Percentiles rank a stretch among this genome's conserved stretches.
Conservation (phyloP, 2,113 vertebrate genomes). For the Gasterosteus nipponicus region DNA sequence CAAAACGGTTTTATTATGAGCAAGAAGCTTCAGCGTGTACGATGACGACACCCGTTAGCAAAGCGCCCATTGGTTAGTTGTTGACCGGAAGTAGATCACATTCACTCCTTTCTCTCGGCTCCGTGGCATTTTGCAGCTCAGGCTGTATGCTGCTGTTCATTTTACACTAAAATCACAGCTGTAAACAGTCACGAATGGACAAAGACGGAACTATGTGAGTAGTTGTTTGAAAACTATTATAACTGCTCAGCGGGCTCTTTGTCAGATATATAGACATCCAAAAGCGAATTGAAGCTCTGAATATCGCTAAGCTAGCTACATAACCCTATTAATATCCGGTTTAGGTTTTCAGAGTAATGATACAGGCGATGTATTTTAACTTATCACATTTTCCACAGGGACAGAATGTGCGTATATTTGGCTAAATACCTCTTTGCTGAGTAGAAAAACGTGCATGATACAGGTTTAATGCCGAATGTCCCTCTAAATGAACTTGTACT, state of each 20-base stretch:
- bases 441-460: neutral
- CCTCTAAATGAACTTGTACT: neutral
- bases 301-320: constrained; percentile 30
- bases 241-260: too few relatives aligned
- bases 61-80: constrained; percentile 55
- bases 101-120: constrained; percentile 65
- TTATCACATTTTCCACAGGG: neutral
- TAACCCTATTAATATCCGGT: constrained; percentile 29
- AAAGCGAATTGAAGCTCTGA: constrained; percentile 19
- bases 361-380: neutral
- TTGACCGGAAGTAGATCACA: constrained; percentile 64
- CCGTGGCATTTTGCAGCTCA: constrained; percentile 75
- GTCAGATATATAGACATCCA: neutral
- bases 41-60: constrained; percentile 47
- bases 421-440: neutral
- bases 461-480: neutral
- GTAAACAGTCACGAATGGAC: constrained; percentile 6
- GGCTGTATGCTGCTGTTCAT: neutral
- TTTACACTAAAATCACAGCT: neutral
- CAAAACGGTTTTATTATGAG: constrained; percentile 22
- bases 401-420: neutral
- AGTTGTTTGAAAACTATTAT: neutral
- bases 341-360: constrained; percentile 53
- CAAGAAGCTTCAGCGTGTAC: constrained; percentile 34
- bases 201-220: constrained; percentile 41